phyloP scores from a whole-genome alignment of 2,113 vertebrate genomes.

The Castor canadensis region DNA sequence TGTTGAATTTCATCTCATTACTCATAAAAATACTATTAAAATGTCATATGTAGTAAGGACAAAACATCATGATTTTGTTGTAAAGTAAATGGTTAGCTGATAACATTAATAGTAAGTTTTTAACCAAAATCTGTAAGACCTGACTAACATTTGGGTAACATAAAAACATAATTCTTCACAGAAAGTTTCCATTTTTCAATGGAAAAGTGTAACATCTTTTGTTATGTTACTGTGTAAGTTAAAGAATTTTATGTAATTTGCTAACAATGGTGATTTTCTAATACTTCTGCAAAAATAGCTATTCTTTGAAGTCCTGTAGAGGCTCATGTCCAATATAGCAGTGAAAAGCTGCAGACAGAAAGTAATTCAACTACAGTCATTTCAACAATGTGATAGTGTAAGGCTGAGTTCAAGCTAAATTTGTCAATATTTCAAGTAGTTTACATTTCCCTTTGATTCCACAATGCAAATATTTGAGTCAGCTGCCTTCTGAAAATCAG shows the following conservation, averaged over 20 bases:
- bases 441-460: constrained; percentile 75
- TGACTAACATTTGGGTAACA: neutral
- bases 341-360: constrained; percentile 67
- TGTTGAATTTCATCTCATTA: neutral
- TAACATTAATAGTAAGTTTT: neutral
- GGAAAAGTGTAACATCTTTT: constrained; percentile 32
- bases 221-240: constrained; percentile 44
- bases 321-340: neutral
- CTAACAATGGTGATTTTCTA: constrained; percentile 72
- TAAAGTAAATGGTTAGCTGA: neutral
- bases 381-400: constrained; percentile 68
- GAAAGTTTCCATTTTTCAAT: constrained; percentile 55
- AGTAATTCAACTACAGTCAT: constrained; percentile 64
- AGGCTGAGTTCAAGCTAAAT: constrained; percentile 69
- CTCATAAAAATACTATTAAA: neutral
- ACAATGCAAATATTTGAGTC: constrained; percentile 82
- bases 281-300: constrained; percentile 40
- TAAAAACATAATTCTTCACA: constrained; percentile 51
- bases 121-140: neutral
- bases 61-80: neutral
- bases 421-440: constrained; percentile 72
- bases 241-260: neutral
- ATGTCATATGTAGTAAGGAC: neutral
- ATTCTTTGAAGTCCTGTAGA: constrained; percentile 25
- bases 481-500: constrained; percentile 69